Evolutionary conservation across 2,797 vertebrate species (phyloP).

Genomic region (Cossypha dichroa): DNA sequence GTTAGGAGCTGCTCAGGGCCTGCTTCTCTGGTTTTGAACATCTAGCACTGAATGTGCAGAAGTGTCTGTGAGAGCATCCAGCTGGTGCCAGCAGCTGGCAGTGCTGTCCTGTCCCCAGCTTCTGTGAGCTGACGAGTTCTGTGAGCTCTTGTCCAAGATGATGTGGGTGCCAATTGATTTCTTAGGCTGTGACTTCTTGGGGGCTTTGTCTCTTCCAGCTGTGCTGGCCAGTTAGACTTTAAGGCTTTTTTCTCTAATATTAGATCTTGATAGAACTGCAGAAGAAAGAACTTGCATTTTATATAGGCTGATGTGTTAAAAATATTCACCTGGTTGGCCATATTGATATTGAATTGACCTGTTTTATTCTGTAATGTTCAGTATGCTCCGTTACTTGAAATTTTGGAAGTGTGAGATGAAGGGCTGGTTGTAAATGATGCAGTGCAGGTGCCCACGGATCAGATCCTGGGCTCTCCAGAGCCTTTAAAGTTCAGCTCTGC

Average conservation of each 20-base stretch:
- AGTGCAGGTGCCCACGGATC: neutral
- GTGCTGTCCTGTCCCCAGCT: neutral
- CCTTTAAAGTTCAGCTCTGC: neutral
- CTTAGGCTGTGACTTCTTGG: neutral
- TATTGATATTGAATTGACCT: neutral
- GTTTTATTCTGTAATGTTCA: rapidly evolving
- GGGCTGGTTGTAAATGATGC: neutral
- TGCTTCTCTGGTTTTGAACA: neutral
- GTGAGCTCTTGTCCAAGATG: too few relatives aligned
- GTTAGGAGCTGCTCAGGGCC: neutral
- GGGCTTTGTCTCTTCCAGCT: neutral
- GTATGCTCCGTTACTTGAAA: neutral
- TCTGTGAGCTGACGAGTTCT: neutral
- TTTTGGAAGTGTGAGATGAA: neutral
- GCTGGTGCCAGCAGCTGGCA: neutral
- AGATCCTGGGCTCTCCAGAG: neutral
- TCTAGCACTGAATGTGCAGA: neutral
- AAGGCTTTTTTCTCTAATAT: neutral
- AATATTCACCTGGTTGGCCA: rapidly evolving
- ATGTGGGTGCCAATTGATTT: rapidly evolving
- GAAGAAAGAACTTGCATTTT: neutral
- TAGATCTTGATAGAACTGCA: neutral
- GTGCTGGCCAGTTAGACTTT: neutral
- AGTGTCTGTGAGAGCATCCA: neutral
- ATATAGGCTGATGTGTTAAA: rapidly evolving